A percentile compares a stretch with the other conserved stretches of the same genome.
phyloP scores from a whole-genome alignment of 2,797 vertebrate genomes.

The Miichthys miiuy region DNA sequence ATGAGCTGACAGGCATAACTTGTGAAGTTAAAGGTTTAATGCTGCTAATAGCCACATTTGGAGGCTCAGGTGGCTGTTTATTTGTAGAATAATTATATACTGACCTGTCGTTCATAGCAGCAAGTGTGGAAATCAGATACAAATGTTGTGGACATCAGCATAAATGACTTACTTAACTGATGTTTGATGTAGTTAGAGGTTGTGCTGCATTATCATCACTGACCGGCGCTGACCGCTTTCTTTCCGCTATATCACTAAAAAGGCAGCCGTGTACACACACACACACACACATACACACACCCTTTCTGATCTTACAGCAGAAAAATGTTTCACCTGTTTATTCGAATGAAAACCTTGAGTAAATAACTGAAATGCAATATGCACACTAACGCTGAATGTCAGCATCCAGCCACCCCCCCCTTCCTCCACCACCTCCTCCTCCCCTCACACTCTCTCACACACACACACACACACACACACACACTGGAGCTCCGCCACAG shows the following conservation, averaged over 20 bases:
- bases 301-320: conserved; percentile 3
- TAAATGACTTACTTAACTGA: background rate
- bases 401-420: conserved; percentile 28
- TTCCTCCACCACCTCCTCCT: background rate
- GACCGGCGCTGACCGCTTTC: background rate
- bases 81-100: background rate
- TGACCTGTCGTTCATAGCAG: background rate
- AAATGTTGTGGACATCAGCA: background rate
- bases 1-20: background rate
- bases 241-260: background rate
- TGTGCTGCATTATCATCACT: background rate
- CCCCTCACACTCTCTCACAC: conserved; percentile 1
- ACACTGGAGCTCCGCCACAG: conserved; percentile 49
- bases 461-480: conserved; percentile 22
- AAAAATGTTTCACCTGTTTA: conserved; percentile 25
- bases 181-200: background rate
- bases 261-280: background rate
- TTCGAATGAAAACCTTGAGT: conserved; percentile 30
- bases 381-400: conserved; percentile 31
- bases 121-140: background rate
- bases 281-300: no score
- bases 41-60: background rate
- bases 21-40: conserved; percentile 13
- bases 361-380: conserved; percentile 33
- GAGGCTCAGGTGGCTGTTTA: conserved; percentile 11